phyloP scores from a whole-genome alignment of 2,113 vertebrate species.

The Neoarius graeffei region DNA sequence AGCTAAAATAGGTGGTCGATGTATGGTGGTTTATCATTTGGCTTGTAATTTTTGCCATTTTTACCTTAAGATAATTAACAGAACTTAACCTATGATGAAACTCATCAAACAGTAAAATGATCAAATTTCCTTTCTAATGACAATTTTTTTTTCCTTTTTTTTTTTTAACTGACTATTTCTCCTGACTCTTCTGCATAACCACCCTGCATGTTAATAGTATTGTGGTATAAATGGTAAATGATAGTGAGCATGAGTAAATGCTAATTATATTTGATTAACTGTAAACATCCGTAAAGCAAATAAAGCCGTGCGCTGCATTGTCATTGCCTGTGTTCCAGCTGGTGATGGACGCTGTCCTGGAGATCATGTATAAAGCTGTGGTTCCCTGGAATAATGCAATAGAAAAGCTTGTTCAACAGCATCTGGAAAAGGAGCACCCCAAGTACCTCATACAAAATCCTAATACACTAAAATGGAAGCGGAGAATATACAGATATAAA shows the following conservation, averaged over 20 bases:
- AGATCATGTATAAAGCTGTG: constrained; percentile 89
- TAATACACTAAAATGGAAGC: not conserved
- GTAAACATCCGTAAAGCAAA: not conserved
- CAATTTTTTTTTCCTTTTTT: not conserved
- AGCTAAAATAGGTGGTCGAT: too few species aligned
- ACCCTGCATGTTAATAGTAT: not conserved
- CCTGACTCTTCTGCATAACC: not conserved
- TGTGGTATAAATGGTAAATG: not conserved
- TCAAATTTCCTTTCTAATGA: too few species aligned
- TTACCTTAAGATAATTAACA: not conserved
- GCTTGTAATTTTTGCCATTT: not conserved
- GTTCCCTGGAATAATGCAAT: constrained; percentile 90
- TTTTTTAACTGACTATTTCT: not conserved
- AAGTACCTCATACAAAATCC: constrained; percentile 79
- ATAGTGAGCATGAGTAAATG: not conserved
- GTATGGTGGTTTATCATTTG: not conserved
- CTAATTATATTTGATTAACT: not conserved
- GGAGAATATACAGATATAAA: not conserved
- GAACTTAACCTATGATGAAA: not conserved
- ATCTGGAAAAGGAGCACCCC: constrained; percentile 87
- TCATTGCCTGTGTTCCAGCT: constrained; percentile 68
- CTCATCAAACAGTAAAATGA: not conserved
- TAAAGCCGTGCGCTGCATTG: not conserved
- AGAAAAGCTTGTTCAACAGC: constrained; percentile 86
- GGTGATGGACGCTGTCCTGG: constrained; percentile 90